phyloP scores from a whole-genome alignment of 2,888 invertebrate genomes.

The Cylindroiulus punctatus region DNA sequence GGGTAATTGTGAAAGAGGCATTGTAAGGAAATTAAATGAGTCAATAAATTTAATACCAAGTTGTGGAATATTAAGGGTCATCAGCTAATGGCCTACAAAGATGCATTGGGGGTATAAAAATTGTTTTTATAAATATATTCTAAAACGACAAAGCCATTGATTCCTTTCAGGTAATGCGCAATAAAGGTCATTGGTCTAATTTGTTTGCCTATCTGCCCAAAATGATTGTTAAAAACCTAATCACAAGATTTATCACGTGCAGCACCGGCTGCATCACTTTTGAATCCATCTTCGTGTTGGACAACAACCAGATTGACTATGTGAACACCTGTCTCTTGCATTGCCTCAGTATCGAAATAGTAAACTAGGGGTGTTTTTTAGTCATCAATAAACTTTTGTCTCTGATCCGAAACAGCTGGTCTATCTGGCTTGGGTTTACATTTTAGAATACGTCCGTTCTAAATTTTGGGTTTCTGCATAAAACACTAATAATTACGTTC shows the following conservation, averaged over 20 bases:
- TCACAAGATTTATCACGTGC: too few relatives aligned
- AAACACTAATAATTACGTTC: too few relatives aligned
- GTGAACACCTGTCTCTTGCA: too few relatives aligned
- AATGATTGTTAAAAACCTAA: too few relatives aligned
- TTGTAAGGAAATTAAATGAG: not conserved
- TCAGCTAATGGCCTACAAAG: not conserved
- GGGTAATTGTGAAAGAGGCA: conserved; percentile 31
- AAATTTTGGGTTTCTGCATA: too few relatives aligned
- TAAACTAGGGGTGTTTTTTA: not conserved
- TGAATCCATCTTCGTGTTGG: too few relatives aligned
- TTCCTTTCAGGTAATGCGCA: conserved; percentile 18
- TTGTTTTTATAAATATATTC: conserved; percentile 7
- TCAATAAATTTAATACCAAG: conserved; percentile 36
- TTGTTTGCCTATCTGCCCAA: too few relatives aligned
- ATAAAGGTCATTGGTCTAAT: too few relatives aligned
- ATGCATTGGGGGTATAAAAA: not conserved
- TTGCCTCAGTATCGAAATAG: not conserved
- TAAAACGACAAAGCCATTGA: not conserved
- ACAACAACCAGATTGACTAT: too few relatives aligned
- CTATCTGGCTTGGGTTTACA: not conserved
- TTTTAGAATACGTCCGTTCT: not conserved
- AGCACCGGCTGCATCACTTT: too few relatives aligned
- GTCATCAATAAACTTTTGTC: not conserved
- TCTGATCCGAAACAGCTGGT: too few relatives aligned
- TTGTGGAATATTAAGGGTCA: not conserved